Base-by-base conservation (phyloP, 2,888 invertebrate species). In the Fragum sueziense region DNA sequence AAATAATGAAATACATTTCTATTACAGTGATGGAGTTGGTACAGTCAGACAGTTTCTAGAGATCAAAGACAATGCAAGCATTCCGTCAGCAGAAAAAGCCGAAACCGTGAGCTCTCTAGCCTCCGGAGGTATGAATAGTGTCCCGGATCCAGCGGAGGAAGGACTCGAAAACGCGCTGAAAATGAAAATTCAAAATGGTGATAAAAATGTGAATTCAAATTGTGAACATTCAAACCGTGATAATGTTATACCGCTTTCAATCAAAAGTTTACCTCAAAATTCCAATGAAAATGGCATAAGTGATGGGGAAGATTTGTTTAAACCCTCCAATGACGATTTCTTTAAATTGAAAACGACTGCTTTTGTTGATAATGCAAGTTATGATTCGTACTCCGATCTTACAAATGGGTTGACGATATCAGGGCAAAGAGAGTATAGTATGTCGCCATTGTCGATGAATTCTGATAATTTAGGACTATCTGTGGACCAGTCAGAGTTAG, bases 101-200 rank as follows among this genome's bases (percentile, higher is more conserved):
- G 87, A 87, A 47, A 85, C 85, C 11, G 75, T 83, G 11, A 86
- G 85, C 73, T 87, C 87, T 75, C 33, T 82, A 37, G 84, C 85
- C 0, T 87, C 87, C 0, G 82, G 79, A 61, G 86, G 87, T 29
- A 79, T 70, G 67, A 77, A 78, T 57, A 80, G 79, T 68, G 69
- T 74, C 9, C 70, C 65, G 17, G 76, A 82, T 59, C 73, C 80
- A 1, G 82, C 74, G 6, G 80, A 80, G 33, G 76, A 79, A 11
- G 80, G 67, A 9, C 47, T 82, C n/a, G 82, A 80, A 73, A 69
- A 73, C 27, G 72, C 75, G 17, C 59, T 78, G 22, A 71, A 47
- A 22, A 25, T 22, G 11, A 33, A n/a, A 57, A 61, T 41, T n/a
- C 59, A 52, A n/a, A 59, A 37, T 17, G 25, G 31, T 34, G 25